Base-by-base conservation (phyloP, 2,797 vertebrate species). In the Clarias pachynema region DNA sequence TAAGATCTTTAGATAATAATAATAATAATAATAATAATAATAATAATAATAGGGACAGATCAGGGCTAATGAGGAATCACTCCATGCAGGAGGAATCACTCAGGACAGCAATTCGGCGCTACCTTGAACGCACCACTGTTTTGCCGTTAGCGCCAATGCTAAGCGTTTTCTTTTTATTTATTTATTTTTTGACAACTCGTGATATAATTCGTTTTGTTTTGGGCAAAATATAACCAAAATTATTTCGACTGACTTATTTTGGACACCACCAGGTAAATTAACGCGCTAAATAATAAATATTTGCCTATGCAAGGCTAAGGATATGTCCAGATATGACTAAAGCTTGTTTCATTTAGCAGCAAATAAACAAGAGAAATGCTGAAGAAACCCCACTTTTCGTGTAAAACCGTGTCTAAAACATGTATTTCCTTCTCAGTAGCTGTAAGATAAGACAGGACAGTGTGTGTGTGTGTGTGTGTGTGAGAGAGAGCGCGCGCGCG, bases 41-140 rank as follows among this genome's bases (percentile, higher is more conserved):
- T 31, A 31, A 68, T 31, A 31, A 68, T 68, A 31, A 69, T 37
- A 72, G 14, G 2, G 34, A 70, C 20, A 22, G 31, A 69, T 8
- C 26, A 31, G 26, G 44, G 10, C 44, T 49, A 20, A 40, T 10
- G 0, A 16, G 70, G 12, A 49, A 26, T 49, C 69, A 72, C 12
- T 49, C 12, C 44, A 49, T 49, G 10, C 34, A 70, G 10, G 0
- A 26, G 40, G 12, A 49, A 16, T 49, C 69, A 72, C 12, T 26
- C 12, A 70, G n/a, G 8, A 49, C 40, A 26, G 70, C 10, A 73
- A 73, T 49, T 26, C 70, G 5, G 14, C 70, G 40, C 5, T 26
- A 74, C 72, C n/a, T 74, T 74, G 72, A 53, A 74, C 44, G 44
- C 72, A 74, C 72, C 72, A 53, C 72, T 53, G 8, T 53, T 16